phyloP scores from a whole-genome alignment of 2,113 vertebrate genomes.

The Aegithalos caudatus region DNA sequence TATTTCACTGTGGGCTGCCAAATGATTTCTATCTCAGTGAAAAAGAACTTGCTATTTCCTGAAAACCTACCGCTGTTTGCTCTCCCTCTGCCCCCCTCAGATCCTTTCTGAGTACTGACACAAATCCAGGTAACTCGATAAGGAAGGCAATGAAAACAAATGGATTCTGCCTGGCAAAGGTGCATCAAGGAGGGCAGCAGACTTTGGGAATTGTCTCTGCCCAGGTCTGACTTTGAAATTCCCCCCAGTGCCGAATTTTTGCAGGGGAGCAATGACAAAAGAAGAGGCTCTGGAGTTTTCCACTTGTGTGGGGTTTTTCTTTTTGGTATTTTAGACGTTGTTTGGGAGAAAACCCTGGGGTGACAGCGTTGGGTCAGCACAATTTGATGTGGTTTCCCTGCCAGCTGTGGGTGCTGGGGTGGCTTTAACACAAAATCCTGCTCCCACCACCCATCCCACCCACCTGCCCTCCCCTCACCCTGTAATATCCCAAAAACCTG shows the following conservation, averaged over 20 bases:
- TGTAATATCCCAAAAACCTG: rapidly evolving
- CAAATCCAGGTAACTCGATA: conserved; percentile 78
- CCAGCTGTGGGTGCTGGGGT: background rate
- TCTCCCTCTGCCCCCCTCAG: background rate
- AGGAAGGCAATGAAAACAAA: conserved; percentile 69
- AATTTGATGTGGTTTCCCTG: background rate
- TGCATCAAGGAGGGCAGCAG: background rate
- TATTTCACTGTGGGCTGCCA: conserved; percentile 77
- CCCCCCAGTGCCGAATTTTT: background rate
- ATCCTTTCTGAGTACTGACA: conserved; percentile 73
- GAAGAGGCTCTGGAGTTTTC: background rate
- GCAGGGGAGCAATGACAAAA: background rate
- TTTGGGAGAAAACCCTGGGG: background rate
- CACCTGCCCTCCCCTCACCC: background rate
- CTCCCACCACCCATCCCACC: too few relatives aligned
- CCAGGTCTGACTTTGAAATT: background rate
- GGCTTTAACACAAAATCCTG: background rate
- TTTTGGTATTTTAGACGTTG: background rate
- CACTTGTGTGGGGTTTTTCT: background rate
- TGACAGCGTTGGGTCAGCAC: background rate
- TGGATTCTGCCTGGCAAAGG: conserved; percentile 53
- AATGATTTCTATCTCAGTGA: conserved; percentile 81
- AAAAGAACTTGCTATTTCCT: conserved; percentile 85
- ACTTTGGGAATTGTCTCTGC: background rate
- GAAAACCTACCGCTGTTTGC: conserved; percentile 66